Base-by-base conservation (phyloP, 2,797 vertebrate genomes). In the Sebastes diaconus region DNA sequence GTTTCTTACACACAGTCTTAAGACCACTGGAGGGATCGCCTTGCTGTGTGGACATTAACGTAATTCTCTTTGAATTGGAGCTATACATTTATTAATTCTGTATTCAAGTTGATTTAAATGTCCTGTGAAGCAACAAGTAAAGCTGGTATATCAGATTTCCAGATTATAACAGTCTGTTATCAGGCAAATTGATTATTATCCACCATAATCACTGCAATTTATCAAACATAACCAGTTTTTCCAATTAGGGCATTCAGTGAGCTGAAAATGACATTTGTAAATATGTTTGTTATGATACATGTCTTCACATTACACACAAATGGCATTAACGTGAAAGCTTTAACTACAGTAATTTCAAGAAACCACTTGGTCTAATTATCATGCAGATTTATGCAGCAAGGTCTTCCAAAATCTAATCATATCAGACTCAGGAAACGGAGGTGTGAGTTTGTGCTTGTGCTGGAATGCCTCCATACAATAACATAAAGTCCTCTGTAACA, bases 211-310 rank as follows among this genome's bases (percentile, higher is more conserved):
- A 0, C 46, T 25, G 54, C 22, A 70, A 6, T 77, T 32, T 30
- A 61, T 87, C 67, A 84, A 65, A 73, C n/a, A 66, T 29, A 39
- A 70, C 6, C 22, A 25, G 1, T 52, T 73, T 66, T 42, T 73
- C 12, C 75, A 68, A 88, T 69, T 27, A 69, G 9, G 6, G 8
- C 13, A 64, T 65, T 80, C 18, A 72, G 52, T 42, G 10, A 46
- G 46, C 7, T 42, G 20, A 72, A 55, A 42, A 61, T 22, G 32
- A 36, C 30, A 29, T 10, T 39, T 12, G 20, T 32, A 74, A 74
- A 68, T 50, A 36, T 52, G 12, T 74, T 67, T 42, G n/a, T 72
- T 52, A 16, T 20, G 16, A 57, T 54, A 20, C 1, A 1, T 11
- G 18, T 68, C 39, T 55, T 60, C 14, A 63, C 20, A 12, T 58